These are phyloP conservation scores for Ceratitis capitata DNA, from an alignment of 1,140 invertebrate species.

Conservation along the genomic window DNA sequence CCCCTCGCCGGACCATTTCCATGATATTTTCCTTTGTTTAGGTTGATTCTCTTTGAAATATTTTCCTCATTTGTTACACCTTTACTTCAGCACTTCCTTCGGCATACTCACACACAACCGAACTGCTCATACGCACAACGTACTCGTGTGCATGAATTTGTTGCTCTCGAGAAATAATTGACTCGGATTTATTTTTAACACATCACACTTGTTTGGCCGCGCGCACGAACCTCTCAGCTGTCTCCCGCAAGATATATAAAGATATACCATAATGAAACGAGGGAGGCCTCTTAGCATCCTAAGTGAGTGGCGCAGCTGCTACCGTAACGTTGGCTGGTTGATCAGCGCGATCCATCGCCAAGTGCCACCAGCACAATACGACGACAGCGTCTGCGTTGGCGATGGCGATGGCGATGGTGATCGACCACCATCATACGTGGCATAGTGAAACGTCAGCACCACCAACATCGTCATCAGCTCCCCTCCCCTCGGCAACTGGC, in stretches of 20 bases:
- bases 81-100: neutral
- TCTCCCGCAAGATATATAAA: neutral
- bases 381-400: neutral
- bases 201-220: slow-evolving; percentile 28
- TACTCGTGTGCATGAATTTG: neutral
- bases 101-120: neutral
- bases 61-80: neutral
- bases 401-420: neutral
- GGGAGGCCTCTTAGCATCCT: slow-evolving; percentile 5
- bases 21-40: neutral
- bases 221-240: slow-evolving; percentile 19
- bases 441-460: slow-evolving; percentile 22
- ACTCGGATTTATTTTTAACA: slow-evolving; percentile 25
- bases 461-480: neutral
- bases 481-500: neutral
- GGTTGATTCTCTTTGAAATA: neutral
- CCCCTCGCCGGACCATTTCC: neutral
- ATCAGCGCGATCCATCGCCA: neutral
- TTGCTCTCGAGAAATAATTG: slow-evolving; percentile 10
- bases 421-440: slow-evolving; percentile 28
- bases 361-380: neutral
- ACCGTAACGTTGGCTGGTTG: neutral
- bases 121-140: neutral
- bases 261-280: no score
- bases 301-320: slow-evolving; percentile 12